Conservation (phyloP, 30 jellyfish, hydroid and myxozoan genomes). For the Turritopsis dohrnii region DNA sequence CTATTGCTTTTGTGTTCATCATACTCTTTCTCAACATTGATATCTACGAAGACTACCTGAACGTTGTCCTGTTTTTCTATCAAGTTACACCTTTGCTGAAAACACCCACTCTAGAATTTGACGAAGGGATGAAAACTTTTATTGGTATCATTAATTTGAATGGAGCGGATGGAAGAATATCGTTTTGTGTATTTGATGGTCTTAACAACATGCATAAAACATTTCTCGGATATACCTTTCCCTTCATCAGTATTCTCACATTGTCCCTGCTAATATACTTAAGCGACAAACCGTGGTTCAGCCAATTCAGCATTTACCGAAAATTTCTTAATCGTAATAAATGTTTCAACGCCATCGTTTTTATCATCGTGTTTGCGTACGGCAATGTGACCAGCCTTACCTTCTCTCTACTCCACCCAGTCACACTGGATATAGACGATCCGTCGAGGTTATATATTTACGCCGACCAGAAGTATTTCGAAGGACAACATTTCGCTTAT, state of each 20-base stretch:
- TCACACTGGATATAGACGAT: conserved; percentile 7
- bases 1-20: neutral
- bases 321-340: neutral
- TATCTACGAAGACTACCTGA: neutral
- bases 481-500: conserved; percentile 35
- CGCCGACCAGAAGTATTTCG: conserved; percentile 33
- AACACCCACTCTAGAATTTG: conserved; percentile 7
- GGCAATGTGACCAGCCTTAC: neutral
- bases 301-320: neutral
- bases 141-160: neutral
- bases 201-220: neutral
- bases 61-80: neutral
- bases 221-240: neutral
- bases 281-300: neutral
- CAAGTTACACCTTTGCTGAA: neutral
- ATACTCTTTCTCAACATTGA: neutral
- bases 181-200: neutral
- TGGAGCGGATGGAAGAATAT: neutral
- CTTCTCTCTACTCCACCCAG: neutral
- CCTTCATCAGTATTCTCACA: neutral
- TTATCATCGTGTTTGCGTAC: neutral
- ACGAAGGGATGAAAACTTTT: neutral
- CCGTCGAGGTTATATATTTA: conserved; percentile 32
- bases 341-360: conserved; percentile 8
- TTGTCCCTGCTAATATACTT: neutral